phyloP scores from a whole-genome alignment of 1,140 invertebrate genomes.

The Batillaria attramentaria region DNA sequence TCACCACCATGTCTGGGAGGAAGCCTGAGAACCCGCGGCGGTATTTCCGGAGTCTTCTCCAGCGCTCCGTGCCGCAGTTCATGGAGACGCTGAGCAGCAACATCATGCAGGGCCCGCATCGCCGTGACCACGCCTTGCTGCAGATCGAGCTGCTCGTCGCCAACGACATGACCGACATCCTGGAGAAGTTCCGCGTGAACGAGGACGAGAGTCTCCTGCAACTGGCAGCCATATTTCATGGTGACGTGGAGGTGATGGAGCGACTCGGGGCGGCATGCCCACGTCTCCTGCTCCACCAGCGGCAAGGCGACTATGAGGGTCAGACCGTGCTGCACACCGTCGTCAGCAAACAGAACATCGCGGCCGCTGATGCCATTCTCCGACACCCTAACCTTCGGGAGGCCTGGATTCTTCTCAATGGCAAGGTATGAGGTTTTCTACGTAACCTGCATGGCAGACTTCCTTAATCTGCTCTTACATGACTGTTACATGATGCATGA shows the following conservation, averaged over 20 bases:
- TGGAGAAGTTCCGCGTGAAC: slow-evolving; percentile 9
- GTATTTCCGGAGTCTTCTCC: background rate
- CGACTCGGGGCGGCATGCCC: slow-evolving; percentile 25
- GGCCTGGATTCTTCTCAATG: background rate
- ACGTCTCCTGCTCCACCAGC: slow-evolving; percentile 16
- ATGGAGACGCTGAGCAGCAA: background rate
- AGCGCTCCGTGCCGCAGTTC: background rate
- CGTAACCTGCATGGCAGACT: too few relatives aligned
- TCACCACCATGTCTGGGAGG: background rate
- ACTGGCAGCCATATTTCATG: slow-evolving; percentile 33
- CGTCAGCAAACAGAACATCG: slow-evolving; percentile 50
- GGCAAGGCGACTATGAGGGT: slow-evolving; percentile 45
- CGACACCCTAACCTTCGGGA: background rate
- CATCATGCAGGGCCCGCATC: slow-evolving; percentile 15
- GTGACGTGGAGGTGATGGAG: slow-evolving; percentile 19
- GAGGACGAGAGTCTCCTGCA: slow-evolving; percentile 30
- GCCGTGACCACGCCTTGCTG: background rate
- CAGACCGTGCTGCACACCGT: slow-evolving; percentile 56
- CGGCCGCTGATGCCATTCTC: slow-evolving; percentile 40
- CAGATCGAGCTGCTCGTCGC: slow-evolving; percentile 27
- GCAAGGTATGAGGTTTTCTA: slow-evolving; percentile 17
- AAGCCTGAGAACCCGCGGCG: background rate
- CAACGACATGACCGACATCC: background rate
- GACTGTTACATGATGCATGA: too few relatives aligned
- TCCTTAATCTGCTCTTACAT: too few relatives aligned